These are phyloP conservation scores for Hypothenemus hampei DNA, from an alignment of 1,140 invertebrate genomes.

Conservation along the genomic window DNA sequence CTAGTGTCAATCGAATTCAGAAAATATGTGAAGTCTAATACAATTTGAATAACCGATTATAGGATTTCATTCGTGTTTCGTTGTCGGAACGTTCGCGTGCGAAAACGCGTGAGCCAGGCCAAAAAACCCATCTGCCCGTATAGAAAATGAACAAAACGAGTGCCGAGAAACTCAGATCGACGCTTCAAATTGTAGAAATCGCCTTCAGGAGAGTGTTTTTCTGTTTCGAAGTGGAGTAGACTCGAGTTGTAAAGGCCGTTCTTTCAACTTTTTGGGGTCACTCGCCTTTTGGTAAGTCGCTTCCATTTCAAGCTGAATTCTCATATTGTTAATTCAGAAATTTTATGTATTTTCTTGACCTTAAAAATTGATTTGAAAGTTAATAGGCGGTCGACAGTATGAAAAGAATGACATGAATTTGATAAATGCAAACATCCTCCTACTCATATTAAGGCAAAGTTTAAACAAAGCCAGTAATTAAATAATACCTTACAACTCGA, in stretches of 20 bases:
- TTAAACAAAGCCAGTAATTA: too few species aligned
- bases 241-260: conserved; percentile 11
- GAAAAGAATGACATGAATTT: neutral
- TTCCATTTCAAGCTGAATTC: neutral
- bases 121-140: neutral
- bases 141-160: conserved; percentile 24
- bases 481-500: too few species aligned
- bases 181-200: conserved; percentile 8
- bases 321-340: neutral
- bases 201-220: conserved; percentile 16
- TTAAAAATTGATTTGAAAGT: neutral
- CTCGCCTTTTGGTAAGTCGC: conserved; percentile 17
- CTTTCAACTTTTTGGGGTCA: conserved; percentile 20
- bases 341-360: neutral
- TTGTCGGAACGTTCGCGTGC: neutral
- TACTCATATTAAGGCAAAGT: neutral
- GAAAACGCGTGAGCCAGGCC: too few species aligned
- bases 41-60: too few species aligned
- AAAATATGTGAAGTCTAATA: too few species aligned
- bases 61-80: neutral
- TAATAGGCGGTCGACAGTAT: neutral
- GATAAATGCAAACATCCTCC: neutral
- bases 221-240: conserved; percentile 18
- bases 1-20: too few species aligned
- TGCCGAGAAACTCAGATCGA: too few species aligned